These are phyloP conservation scores for Oligia strigilis DNA, from an alignment of 2,888 invertebrate genomes.

Conservation along the genomic window DNA sequence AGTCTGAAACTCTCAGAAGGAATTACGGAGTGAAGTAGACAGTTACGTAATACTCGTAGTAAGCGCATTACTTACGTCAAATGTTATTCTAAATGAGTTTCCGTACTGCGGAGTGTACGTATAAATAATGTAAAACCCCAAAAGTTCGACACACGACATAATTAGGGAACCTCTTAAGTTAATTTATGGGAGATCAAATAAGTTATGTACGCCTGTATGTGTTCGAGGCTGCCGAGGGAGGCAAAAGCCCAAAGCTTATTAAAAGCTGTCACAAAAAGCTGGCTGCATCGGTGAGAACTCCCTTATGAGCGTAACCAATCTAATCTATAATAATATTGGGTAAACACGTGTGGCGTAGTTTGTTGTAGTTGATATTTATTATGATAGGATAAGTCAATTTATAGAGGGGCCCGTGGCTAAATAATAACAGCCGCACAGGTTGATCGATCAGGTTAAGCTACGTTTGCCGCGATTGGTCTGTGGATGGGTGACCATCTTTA, in stretches of 20 bases:
- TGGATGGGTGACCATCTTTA: too few species aligned
- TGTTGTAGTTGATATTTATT: slow-evolving; percentile 7
- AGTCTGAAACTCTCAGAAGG: slow-evolving; percentile 22
- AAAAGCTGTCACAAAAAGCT: slow-evolving; percentile 86
- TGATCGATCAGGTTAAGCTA: too few species aligned
- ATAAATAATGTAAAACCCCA: slow-evolving; percentile 65
- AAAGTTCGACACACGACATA: slow-evolving; percentile 66
- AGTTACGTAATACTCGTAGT: slow-evolving; percentile 34
- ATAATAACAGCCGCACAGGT: too few species aligned
- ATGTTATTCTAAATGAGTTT: slow-evolving; percentile 55
- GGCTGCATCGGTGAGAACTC: slow-evolving; percentile 73
- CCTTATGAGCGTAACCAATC: slow-evolving; percentile 73
- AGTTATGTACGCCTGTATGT: slow-evolving; percentile 68
- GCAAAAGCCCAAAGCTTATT: slow-evolving; percentile 86
- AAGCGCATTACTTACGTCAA: slow-evolving; percentile 56
- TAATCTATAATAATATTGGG: slow-evolving; percentile 72
- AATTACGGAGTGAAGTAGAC: slow-evolving; percentile 28
- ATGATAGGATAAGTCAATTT: background rate
- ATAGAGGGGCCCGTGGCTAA: too few species aligned
- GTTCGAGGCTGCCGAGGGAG: slow-evolving; percentile 72
- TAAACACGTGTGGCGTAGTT: slow-evolving; percentile 36
- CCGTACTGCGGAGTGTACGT: slow-evolving; percentile 46
- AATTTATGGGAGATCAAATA: slow-evolving; percentile 74
- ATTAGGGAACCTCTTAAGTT: slow-evolving; percentile 69
- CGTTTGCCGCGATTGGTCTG: too few species aligned